Conservation (phyloP, 2,113 vertebrate species). For the Trachemys scripta region DNA sequence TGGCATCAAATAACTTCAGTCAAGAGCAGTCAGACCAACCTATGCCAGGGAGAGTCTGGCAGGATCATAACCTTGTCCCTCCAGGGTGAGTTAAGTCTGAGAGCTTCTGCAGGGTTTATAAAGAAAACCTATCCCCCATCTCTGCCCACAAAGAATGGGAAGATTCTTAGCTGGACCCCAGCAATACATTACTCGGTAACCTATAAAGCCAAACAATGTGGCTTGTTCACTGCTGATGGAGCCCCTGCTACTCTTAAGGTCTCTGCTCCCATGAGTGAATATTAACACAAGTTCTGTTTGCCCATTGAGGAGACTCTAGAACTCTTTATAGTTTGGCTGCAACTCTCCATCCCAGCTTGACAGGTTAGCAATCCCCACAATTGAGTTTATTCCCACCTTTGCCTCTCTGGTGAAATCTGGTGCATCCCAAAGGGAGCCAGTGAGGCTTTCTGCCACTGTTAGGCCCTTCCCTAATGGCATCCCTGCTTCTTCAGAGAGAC, state of each 20-base stretch:
- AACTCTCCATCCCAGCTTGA: accelerated
- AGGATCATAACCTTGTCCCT: not conserved
- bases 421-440: not conserved
- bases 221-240: not conserved
- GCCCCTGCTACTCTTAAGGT: not conserved
- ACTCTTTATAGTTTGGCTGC: not conserved
- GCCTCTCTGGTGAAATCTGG: not conserved
- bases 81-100: not conserved
- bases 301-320: not conserved
- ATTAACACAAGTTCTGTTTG: not conserved
- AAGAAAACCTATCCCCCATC: not conserved
- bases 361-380: not conserved
- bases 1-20: not conserved
- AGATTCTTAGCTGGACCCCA: not conserved
- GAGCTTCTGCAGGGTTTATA: not conserved
- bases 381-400: not conserved
- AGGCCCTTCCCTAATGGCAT: not conserved
- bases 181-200: not conserved
- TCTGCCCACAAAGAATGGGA: not conserved
- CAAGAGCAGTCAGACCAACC: not conserved
- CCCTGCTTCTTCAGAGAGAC: not conserved
- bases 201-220: not conserved
- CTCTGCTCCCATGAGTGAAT: not conserved
- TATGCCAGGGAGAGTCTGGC: not conserved
- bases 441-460: not conserved